Evolutionary conservation across 1,140 invertebrate genomes (phyloP), one percentile per base, ranked within the genome.

Genomic region (Colletes latitarsis): DNA sequence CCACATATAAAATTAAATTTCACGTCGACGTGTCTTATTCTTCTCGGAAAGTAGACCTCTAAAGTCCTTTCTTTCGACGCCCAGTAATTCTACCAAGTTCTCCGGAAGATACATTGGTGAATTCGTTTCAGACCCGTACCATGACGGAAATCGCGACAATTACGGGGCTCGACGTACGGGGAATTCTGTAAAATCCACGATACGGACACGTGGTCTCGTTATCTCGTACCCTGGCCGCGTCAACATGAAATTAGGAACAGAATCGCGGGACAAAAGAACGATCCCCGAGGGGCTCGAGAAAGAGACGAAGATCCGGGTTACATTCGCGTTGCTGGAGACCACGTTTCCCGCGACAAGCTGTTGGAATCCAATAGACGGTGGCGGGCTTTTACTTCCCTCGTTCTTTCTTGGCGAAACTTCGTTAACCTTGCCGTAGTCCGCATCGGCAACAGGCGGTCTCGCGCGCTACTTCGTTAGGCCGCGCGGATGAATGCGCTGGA

Each of bases 371-470:
- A 55, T 66, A 43, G 46, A 30, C 21, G 57, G 39, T 21, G 43
- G 30, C 14, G 17, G 64, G 55, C 46, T 46, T 62, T 70, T 52
- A 60, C 52, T 62, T 19, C 21, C 30, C 19, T 62, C 14, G 46
- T 63, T 53, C 19, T 46, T 63, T 43, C 46, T 21, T 52, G 21
- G 21, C 10, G 19, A 39, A 2, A 63, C 62, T 75, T 80, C 71
- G 77, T 75, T 75, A 80, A 63, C 55, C 75, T 70, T 70, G 53
- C 39, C 1, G 8, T 41, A 39, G 21, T 14, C 55, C 8, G 30
- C 8, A 46, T 49, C 8, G 69, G 77, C 77, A 79, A 79, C 77
- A 79, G 77, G 77, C 77, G 74, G 73, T 77, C 70, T n/a, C 6
- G 49, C 12, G n/a, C 6, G 19, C 46, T 15, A 46, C 52, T 77